Evolutionary conservation across 2,113 vertebrate species (phyloP).

Genomic region (Urocitellus parryii): DNA sequence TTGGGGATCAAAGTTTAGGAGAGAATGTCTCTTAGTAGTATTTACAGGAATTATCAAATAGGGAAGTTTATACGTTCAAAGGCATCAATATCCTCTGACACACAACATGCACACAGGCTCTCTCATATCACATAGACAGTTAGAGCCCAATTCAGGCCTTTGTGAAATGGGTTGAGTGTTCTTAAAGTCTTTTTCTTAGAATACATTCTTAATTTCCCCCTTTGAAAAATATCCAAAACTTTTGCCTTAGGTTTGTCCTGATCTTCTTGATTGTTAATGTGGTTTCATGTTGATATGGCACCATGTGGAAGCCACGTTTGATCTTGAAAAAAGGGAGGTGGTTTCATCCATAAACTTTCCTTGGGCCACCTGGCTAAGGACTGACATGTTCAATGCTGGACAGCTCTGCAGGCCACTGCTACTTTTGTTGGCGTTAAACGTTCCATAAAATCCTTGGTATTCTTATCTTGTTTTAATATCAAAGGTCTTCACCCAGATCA

Average conservation of each 20-base stretch:
- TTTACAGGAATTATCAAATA: neutral
- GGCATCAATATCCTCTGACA: accelerated
- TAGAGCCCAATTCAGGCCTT: neutral
- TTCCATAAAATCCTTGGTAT: neutral
- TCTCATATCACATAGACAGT: too few species aligned
- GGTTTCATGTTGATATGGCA: neutral
- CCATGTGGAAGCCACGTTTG: neutral
- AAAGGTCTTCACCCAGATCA: neutral
- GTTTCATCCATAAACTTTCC: neutral
- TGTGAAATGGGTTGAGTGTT: neutral
- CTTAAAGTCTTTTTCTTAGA: neutral
- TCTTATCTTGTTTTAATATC: neutral
- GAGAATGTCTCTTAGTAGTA: neutral
- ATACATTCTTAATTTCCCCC: neutral
- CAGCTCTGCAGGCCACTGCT: neutral
- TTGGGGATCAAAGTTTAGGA: neutral
- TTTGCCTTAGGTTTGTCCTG: neutral
- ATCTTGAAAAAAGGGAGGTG: neutral
- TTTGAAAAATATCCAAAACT: neutral
- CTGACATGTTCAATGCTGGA: neutral
- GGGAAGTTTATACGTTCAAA: neutral
- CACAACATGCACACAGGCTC: neutral
- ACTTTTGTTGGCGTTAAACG: neutral
- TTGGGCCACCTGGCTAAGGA: neutral
- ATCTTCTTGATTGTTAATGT: neutral